Base-by-base conservation (phyloP, 37 sponge, comb jelly and placozoan species). In the Chondrilla cf. caribensis region DNA sequence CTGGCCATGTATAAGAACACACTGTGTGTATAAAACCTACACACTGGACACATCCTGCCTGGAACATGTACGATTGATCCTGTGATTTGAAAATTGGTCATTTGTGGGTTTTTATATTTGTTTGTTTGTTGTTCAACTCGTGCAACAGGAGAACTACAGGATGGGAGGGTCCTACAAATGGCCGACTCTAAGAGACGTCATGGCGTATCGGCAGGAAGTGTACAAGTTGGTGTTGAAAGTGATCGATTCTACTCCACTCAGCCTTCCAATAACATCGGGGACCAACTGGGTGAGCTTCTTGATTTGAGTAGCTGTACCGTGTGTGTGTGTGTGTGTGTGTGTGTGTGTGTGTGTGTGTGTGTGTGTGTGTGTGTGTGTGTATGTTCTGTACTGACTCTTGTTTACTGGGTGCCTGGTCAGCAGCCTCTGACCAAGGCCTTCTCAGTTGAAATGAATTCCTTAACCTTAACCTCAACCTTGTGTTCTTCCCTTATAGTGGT, bases 101-200 rank as follows among this genome's bases (percentile, higher is more conserved):
- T 11, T 47, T 47, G 51, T 47, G n/a, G n/a, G 51, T 47, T 47
- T 47, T 6, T 47, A 47, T 14, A 47, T 11, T 47, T 47, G 51
- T 47, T 47, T 47, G 51, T 11, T 14, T 47, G 11, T 11, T 47
- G n/a, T n/a, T n/a, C n/a, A n/a, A n/a, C n/a, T n/a, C n/a, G n/a
- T n/a, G n/a, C n/a, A n/a, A n/a, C 76, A 93, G 94, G 96, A 95
- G 72, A 91, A 92, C 82, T 92, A 89, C 33, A 85, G 96, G 4
- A 87, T 95, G 93, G 96, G 96, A 3, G 90, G 90, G 4, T 37
- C 80, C 31, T 95, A 59, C 72, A 73, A 92, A 25, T 95, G 96
- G 96, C 96, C 96, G 0, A 19, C 55, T 8, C 38, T 95, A 47
- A 47, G 58, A 17, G 90, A 89, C 22, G 86, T 95, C 58, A 9